phyloP scores from a whole-genome alignment of 2,797 vertebrate genomes.

The Leuciscus waleckii region DNA sequence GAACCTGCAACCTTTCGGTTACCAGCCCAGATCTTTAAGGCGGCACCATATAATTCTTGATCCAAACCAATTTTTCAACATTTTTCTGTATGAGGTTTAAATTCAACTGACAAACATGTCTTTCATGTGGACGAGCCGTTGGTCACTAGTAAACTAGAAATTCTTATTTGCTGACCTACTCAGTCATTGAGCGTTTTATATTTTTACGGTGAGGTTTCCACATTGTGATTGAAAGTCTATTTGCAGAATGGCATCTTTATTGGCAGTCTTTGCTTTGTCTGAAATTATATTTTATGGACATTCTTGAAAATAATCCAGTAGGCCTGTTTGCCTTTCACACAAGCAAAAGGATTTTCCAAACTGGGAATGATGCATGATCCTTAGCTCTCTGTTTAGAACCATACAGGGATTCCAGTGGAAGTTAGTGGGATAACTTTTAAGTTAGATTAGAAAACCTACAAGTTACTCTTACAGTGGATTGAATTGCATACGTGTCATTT shows the following conservation, averaged over 20 bases:
- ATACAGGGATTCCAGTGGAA: background rate
- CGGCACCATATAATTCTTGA: background rate
- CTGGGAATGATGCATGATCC: background rate
- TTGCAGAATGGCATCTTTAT: conserved; percentile 64
- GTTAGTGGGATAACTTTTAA: conserved; percentile 4
- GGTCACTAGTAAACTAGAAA: conserved; percentile 26
- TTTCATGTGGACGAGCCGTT: conserved; percentile 16
- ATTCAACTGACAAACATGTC: background rate
- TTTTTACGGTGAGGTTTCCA: conserved; percentile 68
- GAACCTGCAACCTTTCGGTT: background rate
- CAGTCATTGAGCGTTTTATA: conserved; percentile 65
- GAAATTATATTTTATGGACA: conserved; percentile 61
- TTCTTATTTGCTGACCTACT: conserved; percentile 40
- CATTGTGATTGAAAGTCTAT: conserved; percentile 65
- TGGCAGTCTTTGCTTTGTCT: conserved; percentile 59
- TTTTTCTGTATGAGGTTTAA: conserved; percentile 16
- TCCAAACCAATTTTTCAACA: background rate
- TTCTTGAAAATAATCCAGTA: conserved; percentile 25
- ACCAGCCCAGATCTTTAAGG: background rate
- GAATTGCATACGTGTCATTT: background rate
- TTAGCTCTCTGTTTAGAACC: background rate
- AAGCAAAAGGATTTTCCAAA: conserved; percentile 7
- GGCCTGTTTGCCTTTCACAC: conserved; percentile 17
- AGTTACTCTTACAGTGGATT: background rate
- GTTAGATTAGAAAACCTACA: background rate